These are phyloP conservation scores for Pangasius mekongensis DNA, from an alignment of 2,797 vertebrate species.

Conservation along the genomic window DNA sequence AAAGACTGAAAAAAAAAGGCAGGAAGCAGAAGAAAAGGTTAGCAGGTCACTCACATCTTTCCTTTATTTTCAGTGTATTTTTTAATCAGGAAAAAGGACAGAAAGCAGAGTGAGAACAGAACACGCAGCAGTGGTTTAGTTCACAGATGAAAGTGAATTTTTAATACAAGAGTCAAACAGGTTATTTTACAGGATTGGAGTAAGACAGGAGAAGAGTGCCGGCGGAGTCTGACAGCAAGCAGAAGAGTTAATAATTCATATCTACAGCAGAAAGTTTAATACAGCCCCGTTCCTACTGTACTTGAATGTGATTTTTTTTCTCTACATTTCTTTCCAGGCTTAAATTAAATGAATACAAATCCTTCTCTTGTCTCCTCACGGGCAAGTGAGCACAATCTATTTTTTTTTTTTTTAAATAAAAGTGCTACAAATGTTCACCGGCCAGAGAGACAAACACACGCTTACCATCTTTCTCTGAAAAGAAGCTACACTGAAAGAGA, in stretches of 20 bases:
- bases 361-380: neutral
- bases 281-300: neutral
- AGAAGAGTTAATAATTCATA: constrained; percentile 63
- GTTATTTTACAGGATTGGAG: constrained; percentile 63
- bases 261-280: constrained; percentile 74
- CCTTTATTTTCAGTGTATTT: constrained; percentile 75
- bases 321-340: neutral
- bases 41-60: constrained; percentile 76
- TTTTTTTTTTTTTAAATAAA: neutral
- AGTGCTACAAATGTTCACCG: constrained; percentile 45
- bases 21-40: constrained; percentile 65
- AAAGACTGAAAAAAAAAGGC: constrained; percentile 48
- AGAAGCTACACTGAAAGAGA: neutral
- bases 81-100: constrained; percentile 72
- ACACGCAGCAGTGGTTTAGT: constrained; percentile 71
- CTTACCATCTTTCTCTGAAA: too few species aligned
- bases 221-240: constrained; percentile 71
- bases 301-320: neutral
- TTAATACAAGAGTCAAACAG: constrained; percentile 70
- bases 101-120: constrained; percentile 69
- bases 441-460: neutral
- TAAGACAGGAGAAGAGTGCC: constrained; percentile 63
- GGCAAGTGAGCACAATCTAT: neutral
- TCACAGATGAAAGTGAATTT: constrained; percentile 70
- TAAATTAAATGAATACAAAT: neutral